These are phyloP conservation scores for Campoletis sonorensis DNA, from an alignment of 1,140 invertebrate species.

Conservation along the genomic window DNA sequence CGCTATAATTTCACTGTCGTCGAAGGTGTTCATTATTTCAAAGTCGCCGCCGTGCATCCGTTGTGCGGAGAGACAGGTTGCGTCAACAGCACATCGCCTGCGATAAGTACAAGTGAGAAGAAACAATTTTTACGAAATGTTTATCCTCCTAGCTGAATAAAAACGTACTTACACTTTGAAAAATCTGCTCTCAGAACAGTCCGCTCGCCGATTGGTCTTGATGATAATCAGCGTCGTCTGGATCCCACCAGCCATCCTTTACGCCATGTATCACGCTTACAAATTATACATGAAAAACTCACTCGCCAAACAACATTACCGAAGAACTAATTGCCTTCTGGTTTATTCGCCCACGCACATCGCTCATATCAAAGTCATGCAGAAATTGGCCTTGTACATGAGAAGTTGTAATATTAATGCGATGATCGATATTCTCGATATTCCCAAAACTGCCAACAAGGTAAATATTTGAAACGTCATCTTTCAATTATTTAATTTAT, in stretches of 20 bases:
- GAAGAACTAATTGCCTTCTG: slow-evolving; percentile 68
- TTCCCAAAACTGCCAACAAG: slow-evolving; percentile 64
- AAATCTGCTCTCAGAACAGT: slow-evolving; percentile 56
- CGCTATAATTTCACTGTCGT: slow-evolving; percentile 59
- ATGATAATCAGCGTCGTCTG: slow-evolving; percentile 74
- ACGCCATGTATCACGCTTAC: slow-evolving; percentile 66
- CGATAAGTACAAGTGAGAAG: slow-evolving; percentile 67
- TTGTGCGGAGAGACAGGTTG: slow-evolving; percentile 66
- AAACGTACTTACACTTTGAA: no score
- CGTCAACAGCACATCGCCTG: slow-evolving; percentile 68
- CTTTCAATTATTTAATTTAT: no score
- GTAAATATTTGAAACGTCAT: slow-evolving; percentile 47
- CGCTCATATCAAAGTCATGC: slow-evolving; percentile 68
- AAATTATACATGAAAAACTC: slow-evolving; percentile 61
- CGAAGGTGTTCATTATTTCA: slow-evolving; percentile 67
- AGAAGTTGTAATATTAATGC: slow-evolving; percentile 69
- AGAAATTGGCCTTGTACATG: slow-evolving; percentile 67
- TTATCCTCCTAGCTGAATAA: no score
- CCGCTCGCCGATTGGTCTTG: slow-evolving; percentile 65
- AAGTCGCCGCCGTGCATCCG: slow-evolving; percentile 69
- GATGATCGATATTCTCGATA: slow-evolving; percentile 70
- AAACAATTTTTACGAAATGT: no score
- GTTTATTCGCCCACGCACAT: slow-evolving; percentile 68
- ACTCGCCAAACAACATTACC: slow-evolving; percentile 50
- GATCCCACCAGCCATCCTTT: slow-evolving; percentile 71